phyloP scores from a whole-genome alignment of 2,888 invertebrate genomes.

The Lymantria dispar region DNA sequence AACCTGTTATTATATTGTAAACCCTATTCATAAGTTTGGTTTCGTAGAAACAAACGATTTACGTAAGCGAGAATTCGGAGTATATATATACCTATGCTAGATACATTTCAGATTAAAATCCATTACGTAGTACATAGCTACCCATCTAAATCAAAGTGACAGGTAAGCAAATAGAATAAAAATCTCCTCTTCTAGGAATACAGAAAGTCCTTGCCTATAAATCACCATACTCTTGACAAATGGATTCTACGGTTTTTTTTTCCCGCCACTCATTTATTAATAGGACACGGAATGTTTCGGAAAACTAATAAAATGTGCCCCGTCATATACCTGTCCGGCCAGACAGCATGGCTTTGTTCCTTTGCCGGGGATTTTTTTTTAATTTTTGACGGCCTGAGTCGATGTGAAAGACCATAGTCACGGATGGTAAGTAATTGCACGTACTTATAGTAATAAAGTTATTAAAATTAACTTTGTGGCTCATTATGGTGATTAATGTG shows the following conservation, averaged over 20 bases:
- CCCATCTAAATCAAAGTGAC: conserved; percentile 77
- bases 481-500: conserved; percentile 24
- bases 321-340: conserved; percentile 81
- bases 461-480: conserved; percentile 27
- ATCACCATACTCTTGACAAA: conserved; percentile 79
- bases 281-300: conserved; percentile 80
- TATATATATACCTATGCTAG: conserved; percentile 3
- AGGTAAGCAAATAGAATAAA: conserved; percentile 82
- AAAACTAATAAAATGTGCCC: conserved; percentile 82
- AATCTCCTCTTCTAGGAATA: conserved; percentile 76
- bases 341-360: conserved; percentile 81
- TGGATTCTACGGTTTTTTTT: conserved; percentile 79
- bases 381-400: conserved; percentile 43
- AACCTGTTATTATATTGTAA: conserved; percentile 6
- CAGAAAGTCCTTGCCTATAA: conserved; percentile 75
- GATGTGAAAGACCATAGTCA: conserved; percentile 40
- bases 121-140: conserved; percentile 29
- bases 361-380: conserved; percentile 48
- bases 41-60: conserved; percentile 7
- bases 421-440: conserved; percentile 28
- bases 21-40: conserved; percentile 5
- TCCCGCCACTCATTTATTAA: conserved; percentile 80
- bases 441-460: conserved; percentile 28
- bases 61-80: conserved; percentile 1
- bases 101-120: conserved; percentile 20